Percentiles rank a stretch among this genome's conserved stretches.
phyloP scores from a whole-genome alignment of 2,888 invertebrate genomes.

The Himalopsyche japonica region DNA sequence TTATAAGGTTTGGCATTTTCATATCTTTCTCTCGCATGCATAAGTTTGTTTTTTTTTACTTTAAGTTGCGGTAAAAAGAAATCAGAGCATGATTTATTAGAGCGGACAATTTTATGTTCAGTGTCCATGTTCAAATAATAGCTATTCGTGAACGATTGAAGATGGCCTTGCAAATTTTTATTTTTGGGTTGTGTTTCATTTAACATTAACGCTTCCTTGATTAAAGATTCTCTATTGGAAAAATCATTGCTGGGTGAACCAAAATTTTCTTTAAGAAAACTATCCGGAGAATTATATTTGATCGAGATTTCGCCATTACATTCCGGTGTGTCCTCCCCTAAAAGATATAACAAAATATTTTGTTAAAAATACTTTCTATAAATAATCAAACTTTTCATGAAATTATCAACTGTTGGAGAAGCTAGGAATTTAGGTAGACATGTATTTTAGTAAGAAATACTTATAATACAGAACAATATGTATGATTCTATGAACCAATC shows the following conservation, averaged over 20 bases:
- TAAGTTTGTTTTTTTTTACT: neutral
- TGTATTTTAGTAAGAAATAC: no score
- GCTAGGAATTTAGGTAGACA: no score
- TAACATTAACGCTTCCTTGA: neutral
- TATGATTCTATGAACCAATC: no score
- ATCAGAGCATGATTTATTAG: no score
- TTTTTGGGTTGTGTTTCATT: neutral
- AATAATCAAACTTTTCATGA: no score
- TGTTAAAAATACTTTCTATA: no score
- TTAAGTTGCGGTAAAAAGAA: no score
- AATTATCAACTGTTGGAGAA: no score
- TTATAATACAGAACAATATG: no score
- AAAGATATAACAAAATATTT: neutral
- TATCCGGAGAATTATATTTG: neutral
- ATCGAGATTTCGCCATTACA: neutral
- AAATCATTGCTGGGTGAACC: neutral
- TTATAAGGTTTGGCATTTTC: slow-evolving; percentile 47
- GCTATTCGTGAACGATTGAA: no score
- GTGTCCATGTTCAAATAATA: no score
- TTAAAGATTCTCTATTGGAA: neutral
- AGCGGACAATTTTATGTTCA: no score
- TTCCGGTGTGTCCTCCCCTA: neutral
- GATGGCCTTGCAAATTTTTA: neutral
- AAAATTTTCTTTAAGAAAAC: neutral
- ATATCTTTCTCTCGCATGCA: slow-evolving; percentile 35